A percentile compares a stretch with the other conserved stretches of the same genome.
These are phyloP conservation scores for Drosophila lini DNA, from an alignment of 1,140 invertebrate species.

Conservation along the genomic window DNA sequence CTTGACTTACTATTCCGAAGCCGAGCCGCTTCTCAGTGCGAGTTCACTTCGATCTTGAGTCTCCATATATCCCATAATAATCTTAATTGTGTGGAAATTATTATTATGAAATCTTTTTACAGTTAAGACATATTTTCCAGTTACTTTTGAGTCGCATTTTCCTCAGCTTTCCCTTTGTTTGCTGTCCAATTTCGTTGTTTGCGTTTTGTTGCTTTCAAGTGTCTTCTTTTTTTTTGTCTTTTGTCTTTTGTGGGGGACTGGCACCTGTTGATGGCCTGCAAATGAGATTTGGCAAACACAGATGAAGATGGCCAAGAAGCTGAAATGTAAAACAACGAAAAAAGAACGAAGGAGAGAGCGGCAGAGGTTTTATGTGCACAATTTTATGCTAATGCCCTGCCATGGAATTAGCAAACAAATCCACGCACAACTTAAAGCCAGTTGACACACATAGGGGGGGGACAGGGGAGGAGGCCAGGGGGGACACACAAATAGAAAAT, in stretches of 20 bases:
- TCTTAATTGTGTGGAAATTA: background rate
- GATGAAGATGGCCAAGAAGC: conserved; percentile 19
- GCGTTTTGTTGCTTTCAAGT: conserved; percentile 6
- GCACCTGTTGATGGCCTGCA: conserved; percentile 73
- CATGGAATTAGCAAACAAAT: conserved; percentile 60
- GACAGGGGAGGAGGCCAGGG: background rate
- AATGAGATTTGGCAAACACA: conserved; percentile 51
- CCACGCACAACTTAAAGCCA: conserved; percentile 53
- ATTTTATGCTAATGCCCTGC: conserved; percentile 69
- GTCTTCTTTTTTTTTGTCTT: background rate
- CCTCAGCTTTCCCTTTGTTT: conserved; percentile 44
- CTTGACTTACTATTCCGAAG: background rate
- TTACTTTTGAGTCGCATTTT: conserved; percentile 18
- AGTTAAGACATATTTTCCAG: conserved; percentile 3
- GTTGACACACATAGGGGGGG: conserved; percentile 43
- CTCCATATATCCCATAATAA: background rate
- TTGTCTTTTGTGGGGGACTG: background rate
- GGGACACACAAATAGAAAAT: conserved; percentile 34
- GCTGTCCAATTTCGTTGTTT: conserved; percentile 60
- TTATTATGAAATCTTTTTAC: background rate
- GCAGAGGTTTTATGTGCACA: conserved; percentile 45
- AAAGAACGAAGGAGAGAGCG: background rate
- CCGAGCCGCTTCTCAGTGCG: too few relatives aligned
- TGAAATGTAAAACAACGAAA: conserved; percentile 6
- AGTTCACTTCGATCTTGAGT: conserved; percentile 1